Conservation (phyloP, 2,888 invertebrate genomes). For the Aphodius granarius region DNA sequence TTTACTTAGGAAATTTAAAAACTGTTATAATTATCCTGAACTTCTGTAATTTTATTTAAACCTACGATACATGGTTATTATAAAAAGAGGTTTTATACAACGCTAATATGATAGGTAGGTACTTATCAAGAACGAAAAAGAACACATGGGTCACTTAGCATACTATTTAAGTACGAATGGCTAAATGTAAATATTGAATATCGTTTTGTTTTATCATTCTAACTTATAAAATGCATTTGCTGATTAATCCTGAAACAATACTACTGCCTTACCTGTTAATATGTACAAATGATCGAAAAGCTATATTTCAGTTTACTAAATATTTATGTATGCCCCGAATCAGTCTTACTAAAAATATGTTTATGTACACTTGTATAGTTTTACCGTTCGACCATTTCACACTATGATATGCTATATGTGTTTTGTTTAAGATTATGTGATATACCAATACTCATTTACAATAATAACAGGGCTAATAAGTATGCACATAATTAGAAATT, state of each 20-base stretch:
- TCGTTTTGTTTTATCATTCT: background rate
- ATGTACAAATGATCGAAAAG: conserved; percentile 1
- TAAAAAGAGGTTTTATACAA: background rate
- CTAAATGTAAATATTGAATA: background rate
- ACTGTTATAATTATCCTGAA: background rate
- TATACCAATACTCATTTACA: conserved; percentile 13
- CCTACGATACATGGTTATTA: background rate
- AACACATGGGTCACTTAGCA: background rate
- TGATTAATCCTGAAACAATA: background rate
- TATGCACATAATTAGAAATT: conserved; percentile 4
- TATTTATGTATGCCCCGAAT: conserved; percentile 8
- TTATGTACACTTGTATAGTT: background rate
- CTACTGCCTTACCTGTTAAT: conserved; percentile 1
- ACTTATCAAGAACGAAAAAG: background rate
- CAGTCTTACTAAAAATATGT: conserved; percentile 15
- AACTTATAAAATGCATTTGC: background rate
- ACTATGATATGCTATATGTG: conserved; percentile 7
- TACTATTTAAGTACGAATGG: background rate
- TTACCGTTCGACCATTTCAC: background rate
- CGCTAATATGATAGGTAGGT: background rate
- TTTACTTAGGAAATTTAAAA: background rate
- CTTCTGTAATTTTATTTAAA: background rate
- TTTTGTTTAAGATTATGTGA: background rate
- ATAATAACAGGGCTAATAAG: conserved; percentile 13
- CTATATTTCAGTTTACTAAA: background rate